phyloP scores from a whole-genome alignment of 2,888 invertebrate genomes.

The Drosophila stalkeri region DNA sequence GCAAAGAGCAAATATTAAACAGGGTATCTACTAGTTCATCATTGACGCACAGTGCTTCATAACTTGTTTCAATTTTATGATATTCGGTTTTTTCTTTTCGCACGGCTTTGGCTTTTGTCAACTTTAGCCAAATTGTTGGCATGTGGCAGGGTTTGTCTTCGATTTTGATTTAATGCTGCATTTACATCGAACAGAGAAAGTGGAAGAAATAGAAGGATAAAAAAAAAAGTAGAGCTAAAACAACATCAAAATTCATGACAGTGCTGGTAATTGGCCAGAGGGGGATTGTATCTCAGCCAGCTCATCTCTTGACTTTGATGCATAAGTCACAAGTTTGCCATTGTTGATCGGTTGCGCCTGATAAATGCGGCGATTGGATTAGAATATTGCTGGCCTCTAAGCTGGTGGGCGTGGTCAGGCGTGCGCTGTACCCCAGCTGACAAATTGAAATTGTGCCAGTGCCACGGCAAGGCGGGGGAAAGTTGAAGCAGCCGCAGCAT shows the following conservation, averaged over 20 bases:
- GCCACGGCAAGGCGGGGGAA: conserved; percentile 27
- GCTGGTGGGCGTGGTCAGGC: conserved; percentile 70
- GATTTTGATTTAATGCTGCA: conserved; percentile 79
- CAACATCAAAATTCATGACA: conserved; percentile 21
- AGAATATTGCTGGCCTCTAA: conserved; percentile 68
- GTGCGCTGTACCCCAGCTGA: conserved; percentile 41
- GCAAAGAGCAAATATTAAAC: not conserved
- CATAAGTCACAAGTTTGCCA: conserved; percentile 75
- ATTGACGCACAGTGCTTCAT: not conserved
- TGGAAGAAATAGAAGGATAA: not conserved
- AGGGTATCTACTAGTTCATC: conserved; percentile 2
- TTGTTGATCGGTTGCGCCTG: conserved; percentile 74
- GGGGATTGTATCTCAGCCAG: conserved; percentile 52
- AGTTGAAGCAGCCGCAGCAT: conserved; percentile 26
- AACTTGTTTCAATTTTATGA: conserved; percentile 39
- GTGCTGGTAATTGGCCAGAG: conserved; percentile 56
- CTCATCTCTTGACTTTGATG: conserved; percentile 77
- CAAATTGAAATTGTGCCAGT: conserved; percentile 68
- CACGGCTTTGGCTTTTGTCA: conserved; percentile 70
- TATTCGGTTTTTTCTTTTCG: conserved; percentile 22
- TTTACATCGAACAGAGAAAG: conserved; percentile 57
- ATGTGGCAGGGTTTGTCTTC: conserved; percentile 53
- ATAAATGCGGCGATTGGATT: conserved; percentile 78
- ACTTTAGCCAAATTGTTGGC: conserved; percentile 71
- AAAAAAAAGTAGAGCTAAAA: conserved; percentile 8